phyloP scores from a whole-genome alignment of 2,113 vertebrate species.

The Gnathochromis pfefferi region DNA sequence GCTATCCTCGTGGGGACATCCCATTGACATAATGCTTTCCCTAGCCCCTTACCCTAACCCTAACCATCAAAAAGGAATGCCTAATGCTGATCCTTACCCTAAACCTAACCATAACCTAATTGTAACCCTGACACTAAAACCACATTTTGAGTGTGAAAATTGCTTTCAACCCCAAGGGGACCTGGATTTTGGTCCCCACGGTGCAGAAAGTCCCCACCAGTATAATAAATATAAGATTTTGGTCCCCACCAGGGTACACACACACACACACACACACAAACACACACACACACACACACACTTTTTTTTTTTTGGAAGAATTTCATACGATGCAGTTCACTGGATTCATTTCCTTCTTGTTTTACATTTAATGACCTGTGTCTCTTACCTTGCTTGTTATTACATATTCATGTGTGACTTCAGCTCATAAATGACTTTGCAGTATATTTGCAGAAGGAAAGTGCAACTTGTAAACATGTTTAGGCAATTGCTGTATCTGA shows the following conservation, averaged over 20 bases:
- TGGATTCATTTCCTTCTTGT: background rate
- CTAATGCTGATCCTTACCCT: background rate
- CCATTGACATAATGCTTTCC: background rate
- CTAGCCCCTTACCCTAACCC: background rate
- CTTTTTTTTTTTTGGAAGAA: background rate
- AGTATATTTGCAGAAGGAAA: background rate
- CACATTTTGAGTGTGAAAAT: background rate
- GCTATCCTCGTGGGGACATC: background rate
- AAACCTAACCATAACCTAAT: background rate
- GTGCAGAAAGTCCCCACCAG: background rate
- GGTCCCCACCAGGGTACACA: no score
- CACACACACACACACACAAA: no score
- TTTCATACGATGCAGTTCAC: background rate
- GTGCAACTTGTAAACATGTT: background rate
- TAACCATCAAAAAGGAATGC: background rate
- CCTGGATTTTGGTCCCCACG: background rate
- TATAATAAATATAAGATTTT: rapidly evolving
- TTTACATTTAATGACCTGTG: background rate
- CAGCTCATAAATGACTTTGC: background rate
- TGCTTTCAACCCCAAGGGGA: background rate
- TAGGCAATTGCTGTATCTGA: background rate
- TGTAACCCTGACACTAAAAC: background rate
- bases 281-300: no score
- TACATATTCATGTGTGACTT: background rate
- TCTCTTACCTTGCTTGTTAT: background rate